These are phyloP conservation scores for Brachypodius melanocephalos DNA, from an alignment of 2,113 vertebrate genomes.

Conservation along the genomic window DNA sequence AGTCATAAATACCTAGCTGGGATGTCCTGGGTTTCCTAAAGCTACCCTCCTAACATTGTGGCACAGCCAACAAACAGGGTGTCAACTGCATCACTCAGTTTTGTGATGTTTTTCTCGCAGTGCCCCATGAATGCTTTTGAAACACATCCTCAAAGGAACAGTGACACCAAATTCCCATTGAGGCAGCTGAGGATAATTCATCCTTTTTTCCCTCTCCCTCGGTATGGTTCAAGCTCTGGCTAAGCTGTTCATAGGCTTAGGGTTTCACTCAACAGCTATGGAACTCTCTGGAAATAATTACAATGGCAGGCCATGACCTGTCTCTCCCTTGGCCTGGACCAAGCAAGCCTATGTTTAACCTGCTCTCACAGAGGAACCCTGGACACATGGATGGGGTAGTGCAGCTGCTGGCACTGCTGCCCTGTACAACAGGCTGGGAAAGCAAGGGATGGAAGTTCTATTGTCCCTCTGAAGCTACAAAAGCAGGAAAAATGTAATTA, in stretches of 20 bases:
- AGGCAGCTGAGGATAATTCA: neutral
- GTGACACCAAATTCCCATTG: neutral
- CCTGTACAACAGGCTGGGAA: neutral
- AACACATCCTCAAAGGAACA: neutral
- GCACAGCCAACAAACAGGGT: neutral
- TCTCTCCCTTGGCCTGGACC: neutral
- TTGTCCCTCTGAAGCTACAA: neutral
- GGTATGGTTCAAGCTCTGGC: neutral
- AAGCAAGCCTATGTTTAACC: neutral
- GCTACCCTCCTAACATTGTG: neutral
- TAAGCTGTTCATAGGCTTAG: neutral
- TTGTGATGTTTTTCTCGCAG: neutral
- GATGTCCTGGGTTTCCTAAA: neutral
- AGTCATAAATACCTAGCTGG: neutral
- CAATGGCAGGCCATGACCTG: neutral
- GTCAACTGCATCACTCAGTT: neutral
- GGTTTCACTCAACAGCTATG: neutral
- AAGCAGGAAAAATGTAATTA: constrained; percentile 51
- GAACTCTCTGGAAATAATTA: neutral
- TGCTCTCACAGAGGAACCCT: neutral
- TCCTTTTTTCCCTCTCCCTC: neutral
- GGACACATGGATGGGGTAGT: accelerated
- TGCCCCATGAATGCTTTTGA: neutral
- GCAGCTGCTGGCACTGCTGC: neutral
- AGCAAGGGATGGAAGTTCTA: neutral